Conservation (phyloP, 2,888 invertebrate species). For the Yponomeuta evonymella region DNA sequence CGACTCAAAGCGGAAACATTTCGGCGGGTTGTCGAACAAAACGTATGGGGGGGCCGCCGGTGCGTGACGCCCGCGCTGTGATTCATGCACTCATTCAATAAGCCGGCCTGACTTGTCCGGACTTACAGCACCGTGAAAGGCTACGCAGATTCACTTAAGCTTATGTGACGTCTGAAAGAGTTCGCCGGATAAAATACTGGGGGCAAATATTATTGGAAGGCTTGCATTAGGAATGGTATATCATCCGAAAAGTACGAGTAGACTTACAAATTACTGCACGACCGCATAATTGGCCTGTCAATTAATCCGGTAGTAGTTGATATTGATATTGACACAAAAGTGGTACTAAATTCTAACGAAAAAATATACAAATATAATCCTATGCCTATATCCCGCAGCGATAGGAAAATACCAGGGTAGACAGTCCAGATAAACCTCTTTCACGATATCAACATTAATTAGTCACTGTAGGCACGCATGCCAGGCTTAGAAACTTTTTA, state of each 20-base stretch:
- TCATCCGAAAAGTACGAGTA: background rate
- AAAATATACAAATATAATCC: too few relatives aligned
- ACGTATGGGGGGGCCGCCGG: constrained; percentile 56
- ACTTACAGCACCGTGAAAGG: constrained; percentile 43
- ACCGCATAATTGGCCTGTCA: too few relatives aligned
- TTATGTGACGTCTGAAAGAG: background rate
- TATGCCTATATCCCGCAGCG: too few relatives aligned
- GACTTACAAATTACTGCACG: too few relatives aligned
- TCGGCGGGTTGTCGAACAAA: constrained; percentile 37
- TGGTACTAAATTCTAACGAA: too few relatives aligned
- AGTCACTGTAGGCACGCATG: too few relatives aligned
- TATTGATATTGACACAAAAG: too few relatives aligned
- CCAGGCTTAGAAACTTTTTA: too few relatives aligned
- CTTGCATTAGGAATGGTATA: background rate
- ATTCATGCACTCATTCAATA: constrained; percentile 72
- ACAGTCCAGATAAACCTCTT: too few relatives aligned
- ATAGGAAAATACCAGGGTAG: too few relatives aligned
- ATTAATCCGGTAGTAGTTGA: too few relatives aligned
- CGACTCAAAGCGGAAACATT: constrained; percentile 16
- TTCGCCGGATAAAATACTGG: constrained; percentile 1
- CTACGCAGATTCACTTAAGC: constrained; percentile 13
- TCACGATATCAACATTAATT: too few relatives aligned
- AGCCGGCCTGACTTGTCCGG: constrained; percentile 43
- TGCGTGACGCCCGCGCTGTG: constrained; percentile 48
- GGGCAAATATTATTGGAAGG: background rate